Evolutionary conservation across 2,888 invertebrate genomes (phyloP).

Genomic region (Lathronympha strigana): DNA sequence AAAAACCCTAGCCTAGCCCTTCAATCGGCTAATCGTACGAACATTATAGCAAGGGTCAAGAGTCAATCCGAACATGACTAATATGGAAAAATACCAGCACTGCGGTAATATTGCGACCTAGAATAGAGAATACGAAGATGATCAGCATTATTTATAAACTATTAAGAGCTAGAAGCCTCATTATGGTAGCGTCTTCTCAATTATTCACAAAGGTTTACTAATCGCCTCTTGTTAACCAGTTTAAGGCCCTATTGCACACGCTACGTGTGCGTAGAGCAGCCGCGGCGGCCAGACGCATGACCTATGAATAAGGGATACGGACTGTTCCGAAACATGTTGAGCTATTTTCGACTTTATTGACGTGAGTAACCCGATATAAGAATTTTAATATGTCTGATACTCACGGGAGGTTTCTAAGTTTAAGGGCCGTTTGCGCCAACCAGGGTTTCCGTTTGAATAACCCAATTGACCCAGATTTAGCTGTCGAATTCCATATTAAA

Average conservation of each 20-base stretch:
- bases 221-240: not conserved
- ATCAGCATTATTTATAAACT: conserved; percentile 40
- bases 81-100: conserved; percentile 34
- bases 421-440: too few relatives aligned
- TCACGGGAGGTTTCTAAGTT: too few relatives aligned
- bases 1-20: not conserved
- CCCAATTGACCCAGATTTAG: too few relatives aligned
- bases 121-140: conserved; percentile 29
- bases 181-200: conserved; percentile 56
- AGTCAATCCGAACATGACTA: conserved; percentile 8
- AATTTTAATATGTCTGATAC: too few relatives aligned
- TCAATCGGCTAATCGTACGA: not conserved
- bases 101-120: conserved; percentile 25
- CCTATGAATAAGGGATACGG: too few relatives aligned
- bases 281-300: too few relatives aligned
- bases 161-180: conserved; percentile 35
- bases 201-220: not conserved
- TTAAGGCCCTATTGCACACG: not conserved
- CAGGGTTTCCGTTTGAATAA: too few relatives aligned
- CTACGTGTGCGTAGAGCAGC: too few relatives aligned
- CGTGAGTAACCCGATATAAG: too few relatives aligned
- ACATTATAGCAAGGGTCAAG: not conserved
- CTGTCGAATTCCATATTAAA: too few relatives aligned
- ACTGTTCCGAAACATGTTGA: too few relatives aligned
- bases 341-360: too few relatives aligned